Evolutionary conservation across 2,797 vertebrate species (phyloP).

Genomic region (Choloepus didactylus): DNA sequence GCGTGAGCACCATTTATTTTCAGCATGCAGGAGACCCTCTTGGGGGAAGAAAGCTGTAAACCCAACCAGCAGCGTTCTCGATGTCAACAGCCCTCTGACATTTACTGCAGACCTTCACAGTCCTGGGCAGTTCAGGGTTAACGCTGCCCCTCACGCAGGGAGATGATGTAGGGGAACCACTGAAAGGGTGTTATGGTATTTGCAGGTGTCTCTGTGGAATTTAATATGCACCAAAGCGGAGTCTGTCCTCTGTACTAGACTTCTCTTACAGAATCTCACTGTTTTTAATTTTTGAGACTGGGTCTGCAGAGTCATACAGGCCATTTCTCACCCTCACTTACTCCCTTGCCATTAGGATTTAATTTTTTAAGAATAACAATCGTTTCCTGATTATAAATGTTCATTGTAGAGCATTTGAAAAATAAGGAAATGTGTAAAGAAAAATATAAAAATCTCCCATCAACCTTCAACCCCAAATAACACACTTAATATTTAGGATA

Average conservation of each 20-base stretch:
- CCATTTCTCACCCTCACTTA: background rate
- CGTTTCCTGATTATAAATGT: background rate
- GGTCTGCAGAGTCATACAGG: background rate
- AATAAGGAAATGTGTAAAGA: background rate
- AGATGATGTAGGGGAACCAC: background rate
- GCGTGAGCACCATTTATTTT: background rate
- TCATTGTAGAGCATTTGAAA: background rate
- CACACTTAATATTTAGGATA: background rate
- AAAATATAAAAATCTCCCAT: background rate
- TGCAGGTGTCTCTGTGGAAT: background rate
- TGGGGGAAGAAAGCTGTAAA: background rate
- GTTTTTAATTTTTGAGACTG: background rate
- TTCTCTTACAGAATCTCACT: background rate
- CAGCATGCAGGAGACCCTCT: background rate
- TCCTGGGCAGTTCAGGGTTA: background rate
- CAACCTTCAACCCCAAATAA: background rate
- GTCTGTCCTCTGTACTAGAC: background rate
- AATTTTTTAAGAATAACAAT: background rate
- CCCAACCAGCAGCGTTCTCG: background rate
- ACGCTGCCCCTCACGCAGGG: fast-evolving
- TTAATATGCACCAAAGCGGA: background rate
- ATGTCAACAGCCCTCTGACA: background rate
- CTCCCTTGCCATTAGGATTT: background rate
- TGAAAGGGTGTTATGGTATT: background rate
- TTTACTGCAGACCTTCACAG: background rate